A percentile compares a stretch with the other conserved stretches of the same genome.
phyloP scores from a whole-genome alignment of 2,888 invertebrate species.

The Cyclophora albipunctata region DNA sequence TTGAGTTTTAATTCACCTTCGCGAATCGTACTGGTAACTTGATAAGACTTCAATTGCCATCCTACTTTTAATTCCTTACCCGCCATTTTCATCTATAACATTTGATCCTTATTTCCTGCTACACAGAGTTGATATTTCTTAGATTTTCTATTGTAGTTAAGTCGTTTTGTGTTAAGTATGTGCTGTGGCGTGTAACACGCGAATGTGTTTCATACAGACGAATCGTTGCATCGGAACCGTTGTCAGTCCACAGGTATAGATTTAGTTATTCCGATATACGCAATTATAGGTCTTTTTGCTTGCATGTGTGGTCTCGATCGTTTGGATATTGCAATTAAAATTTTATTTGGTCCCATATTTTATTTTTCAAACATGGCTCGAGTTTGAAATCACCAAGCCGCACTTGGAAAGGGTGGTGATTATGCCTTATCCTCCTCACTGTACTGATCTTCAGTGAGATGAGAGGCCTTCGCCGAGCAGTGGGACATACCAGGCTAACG shows the following conservation, averaged over 20 bases:
- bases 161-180: slow-evolving; percentile 15
- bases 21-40: slow-evolving; percentile 53
- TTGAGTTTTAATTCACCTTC: slow-evolving; percentile 43
- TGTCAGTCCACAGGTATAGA: slow-evolving; percentile 47
- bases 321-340: slow-evolving; percentile 6
- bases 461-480: too few species aligned
- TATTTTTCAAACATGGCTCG: too few species aligned
- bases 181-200: slow-evolving; percentile 58
- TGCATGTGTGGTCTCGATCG: slow-evolving; percentile 17
- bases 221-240: slow-evolving; percentile 50
- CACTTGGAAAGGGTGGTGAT: too few species aligned
- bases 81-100: too few species aligned
- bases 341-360: too few species aligned
- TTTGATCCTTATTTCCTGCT: too few species aligned
- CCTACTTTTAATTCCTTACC: too few species aligned
- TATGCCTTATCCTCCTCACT: too few species aligned
- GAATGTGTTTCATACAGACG: slow-evolving; percentile 49
- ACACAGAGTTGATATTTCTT: slow-evolving; percentile 9
- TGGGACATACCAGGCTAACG: too few species aligned
- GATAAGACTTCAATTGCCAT: slow-evolving; percentile 38
- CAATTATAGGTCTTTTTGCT: slow-evolving; percentile 40
- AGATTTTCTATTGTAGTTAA: slow-evolving; percentile 12
- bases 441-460: too few species aligned
- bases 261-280: slow-evolving; percentile 43
- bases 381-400: too few species aligned